Percentiles rank a stretch among this genome's conserved stretches.
Conservation (phyloP, 2,797 vertebrate genomes). For the Sebastes kiyomatsui region DNA sequence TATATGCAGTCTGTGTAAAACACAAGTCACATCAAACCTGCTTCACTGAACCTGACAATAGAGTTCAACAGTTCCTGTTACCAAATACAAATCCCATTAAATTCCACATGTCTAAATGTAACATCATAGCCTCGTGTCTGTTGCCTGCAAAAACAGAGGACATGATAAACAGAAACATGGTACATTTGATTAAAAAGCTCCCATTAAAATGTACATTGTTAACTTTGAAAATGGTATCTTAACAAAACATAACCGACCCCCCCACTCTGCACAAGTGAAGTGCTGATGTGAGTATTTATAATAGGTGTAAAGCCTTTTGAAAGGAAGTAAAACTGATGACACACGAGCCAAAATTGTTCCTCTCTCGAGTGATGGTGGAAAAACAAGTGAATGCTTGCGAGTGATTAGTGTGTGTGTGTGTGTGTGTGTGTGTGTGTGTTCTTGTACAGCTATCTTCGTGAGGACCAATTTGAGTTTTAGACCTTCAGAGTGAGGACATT, state of each 20-base stretch:
- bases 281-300: conserved; percentile 47
- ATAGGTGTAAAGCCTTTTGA: neutral
- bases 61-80: neutral
- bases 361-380: conserved; percentile 40
- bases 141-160: neutral
- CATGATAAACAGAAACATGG: neutral
- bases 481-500: too few relatives aligned
- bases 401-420: neutral
- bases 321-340: conserved; percentile 34
- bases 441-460: too few relatives aligned
- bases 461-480: too few relatives aligned
- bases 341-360: conserved; percentile 22
- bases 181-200: neutral
- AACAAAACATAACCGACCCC: neutral
- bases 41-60: neutral
- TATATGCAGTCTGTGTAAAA: neutral
- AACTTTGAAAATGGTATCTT: neutral
- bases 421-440: neutral
- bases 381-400: neutral
- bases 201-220: neutral
- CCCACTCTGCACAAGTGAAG: neutral
- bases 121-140: neutral
- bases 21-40: neutral
- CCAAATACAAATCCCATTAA: neutral
- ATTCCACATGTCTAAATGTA: neutral